phyloP scores from a whole-genome alignment of 2,797 vertebrate species.

The Trichosurus vulpecula region DNA sequence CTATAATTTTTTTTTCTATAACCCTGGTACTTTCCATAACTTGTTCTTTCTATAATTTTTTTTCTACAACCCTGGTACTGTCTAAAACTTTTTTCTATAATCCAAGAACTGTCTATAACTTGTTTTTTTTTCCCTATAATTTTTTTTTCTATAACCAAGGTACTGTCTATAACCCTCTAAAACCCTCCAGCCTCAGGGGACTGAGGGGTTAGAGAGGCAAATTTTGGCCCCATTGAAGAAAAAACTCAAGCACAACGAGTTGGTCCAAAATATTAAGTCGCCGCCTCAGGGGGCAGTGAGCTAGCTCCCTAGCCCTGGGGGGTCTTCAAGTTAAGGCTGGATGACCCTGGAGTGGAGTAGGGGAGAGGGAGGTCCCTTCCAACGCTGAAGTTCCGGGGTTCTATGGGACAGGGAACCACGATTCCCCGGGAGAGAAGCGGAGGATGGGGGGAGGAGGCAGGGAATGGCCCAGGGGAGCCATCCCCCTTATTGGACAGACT shows the following conservation, averaged over 20 bases:
- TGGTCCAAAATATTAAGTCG: not conserved
- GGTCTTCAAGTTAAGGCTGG: not conserved
- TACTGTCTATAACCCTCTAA: too few relatives aligned
- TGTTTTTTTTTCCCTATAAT: too few relatives aligned
- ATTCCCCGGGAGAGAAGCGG: conserved; percentile 24
- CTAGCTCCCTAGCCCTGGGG: not conserved
- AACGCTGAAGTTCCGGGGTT: conserved; percentile 27
- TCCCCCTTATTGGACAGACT: not conserved
- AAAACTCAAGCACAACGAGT: not conserved
- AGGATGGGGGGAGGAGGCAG: not conserved
- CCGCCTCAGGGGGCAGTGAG: not conserved
- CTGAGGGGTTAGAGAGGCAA: not conserved
- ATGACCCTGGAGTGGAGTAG: not conserved
- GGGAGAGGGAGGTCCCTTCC: not conserved
- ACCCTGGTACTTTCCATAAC: too few relatives aligned
- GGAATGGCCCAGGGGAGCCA: not conserved
- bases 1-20: too few relatives aligned
- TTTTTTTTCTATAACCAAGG: too few relatives aligned
- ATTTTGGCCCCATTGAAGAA: not conserved
- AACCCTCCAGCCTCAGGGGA: too few relatives aligned
- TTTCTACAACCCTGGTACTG: too few relatives aligned
- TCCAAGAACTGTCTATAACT: too few relatives aligned
- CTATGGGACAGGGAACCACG: conserved; percentile 3
- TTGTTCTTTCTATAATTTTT: too few relatives aligned
- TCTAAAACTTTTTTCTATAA: too few relatives aligned